A percentile compares a stretch with the other conserved stretches of the same genome.
phyloP scores from a whole-genome alignment of 2,888 invertebrate genomes.

The Oeneis ivallda region DNA sequence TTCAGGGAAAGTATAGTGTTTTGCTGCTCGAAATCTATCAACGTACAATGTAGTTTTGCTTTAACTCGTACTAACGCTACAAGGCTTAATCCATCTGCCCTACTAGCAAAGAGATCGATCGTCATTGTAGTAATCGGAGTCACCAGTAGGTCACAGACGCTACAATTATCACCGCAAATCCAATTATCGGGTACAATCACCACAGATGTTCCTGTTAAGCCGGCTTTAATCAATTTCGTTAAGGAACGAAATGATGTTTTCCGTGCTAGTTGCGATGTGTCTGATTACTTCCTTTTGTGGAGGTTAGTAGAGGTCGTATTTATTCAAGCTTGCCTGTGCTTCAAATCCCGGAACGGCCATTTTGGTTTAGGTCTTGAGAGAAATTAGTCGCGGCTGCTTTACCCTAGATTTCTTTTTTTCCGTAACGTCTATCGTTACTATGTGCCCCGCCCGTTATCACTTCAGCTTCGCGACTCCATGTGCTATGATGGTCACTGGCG shows the following conservation, averaged over 20 bases:
- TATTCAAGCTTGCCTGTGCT: neutral
- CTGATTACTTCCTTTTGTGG: neutral
- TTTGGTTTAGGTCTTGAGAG: no score
- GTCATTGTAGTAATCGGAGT: neutral
- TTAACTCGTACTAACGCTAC: no score
- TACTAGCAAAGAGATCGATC: neutral
- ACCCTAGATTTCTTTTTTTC: no score
- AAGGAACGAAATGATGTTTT: conserved; percentile 10
- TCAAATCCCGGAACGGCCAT: neutral
- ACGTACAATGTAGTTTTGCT: no score
- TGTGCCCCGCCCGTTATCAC: no score
- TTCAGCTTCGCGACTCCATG: no score
- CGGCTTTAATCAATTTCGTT: conserved; percentile 25
- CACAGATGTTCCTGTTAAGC: conserved; percentile 22
- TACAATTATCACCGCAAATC: conserved; percentile 32
- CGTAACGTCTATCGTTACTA: no score
- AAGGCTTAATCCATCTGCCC: neutral
- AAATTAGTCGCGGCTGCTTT: no score
- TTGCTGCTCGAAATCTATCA: no score
- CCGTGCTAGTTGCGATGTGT: neutral
- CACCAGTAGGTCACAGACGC: neutral
- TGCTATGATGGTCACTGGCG: no score
- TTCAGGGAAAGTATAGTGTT: no score
- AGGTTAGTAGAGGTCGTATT: neutral
- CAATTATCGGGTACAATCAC: conserved; percentile 28